Evolutionary conservation across 2,113 vertebrate genomes (phyloP).

Genomic region (Neolamprologus fasciatus): DNA sequence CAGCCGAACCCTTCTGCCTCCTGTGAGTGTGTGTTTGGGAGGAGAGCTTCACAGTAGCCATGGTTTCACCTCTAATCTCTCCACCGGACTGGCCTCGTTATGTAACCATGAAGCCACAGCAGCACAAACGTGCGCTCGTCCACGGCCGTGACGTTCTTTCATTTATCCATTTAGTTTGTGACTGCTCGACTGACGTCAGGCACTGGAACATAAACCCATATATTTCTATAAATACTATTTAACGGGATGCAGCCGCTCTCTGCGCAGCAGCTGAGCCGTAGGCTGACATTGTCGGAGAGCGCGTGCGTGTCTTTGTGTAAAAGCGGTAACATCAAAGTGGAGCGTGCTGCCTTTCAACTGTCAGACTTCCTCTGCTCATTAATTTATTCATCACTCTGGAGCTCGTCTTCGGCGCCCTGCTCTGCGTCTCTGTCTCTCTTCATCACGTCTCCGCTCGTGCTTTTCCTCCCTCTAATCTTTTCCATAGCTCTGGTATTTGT

Average conservation of each 20-base stretch:
- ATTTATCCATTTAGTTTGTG: background rate
- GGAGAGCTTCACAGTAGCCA: background rate
- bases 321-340: conserved; percentile 49
- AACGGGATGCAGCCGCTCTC: background rate
- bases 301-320: background rate
- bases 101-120: background rate
- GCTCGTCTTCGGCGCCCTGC: background rate
- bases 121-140: background rate
- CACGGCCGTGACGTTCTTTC: background rate
- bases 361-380: conserved; percentile 48
- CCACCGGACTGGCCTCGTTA: background rate
- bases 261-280: background rate
- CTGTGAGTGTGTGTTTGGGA: background rate
- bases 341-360: conserved; percentile 59
- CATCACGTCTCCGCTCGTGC: background rate
- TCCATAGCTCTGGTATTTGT: background rate
- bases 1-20: background rate
- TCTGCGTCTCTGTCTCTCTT: background rate
- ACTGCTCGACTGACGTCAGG: background rate
- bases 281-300: background rate
- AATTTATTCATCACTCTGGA: conserved; percentile 43
- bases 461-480: background rate
- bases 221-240: background rate
- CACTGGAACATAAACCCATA: background rate
- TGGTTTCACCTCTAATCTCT: conserved; percentile 22